Conservation (phyloP, 2,888 invertebrate species). For the Willowsia nigromaculata region DNA sequence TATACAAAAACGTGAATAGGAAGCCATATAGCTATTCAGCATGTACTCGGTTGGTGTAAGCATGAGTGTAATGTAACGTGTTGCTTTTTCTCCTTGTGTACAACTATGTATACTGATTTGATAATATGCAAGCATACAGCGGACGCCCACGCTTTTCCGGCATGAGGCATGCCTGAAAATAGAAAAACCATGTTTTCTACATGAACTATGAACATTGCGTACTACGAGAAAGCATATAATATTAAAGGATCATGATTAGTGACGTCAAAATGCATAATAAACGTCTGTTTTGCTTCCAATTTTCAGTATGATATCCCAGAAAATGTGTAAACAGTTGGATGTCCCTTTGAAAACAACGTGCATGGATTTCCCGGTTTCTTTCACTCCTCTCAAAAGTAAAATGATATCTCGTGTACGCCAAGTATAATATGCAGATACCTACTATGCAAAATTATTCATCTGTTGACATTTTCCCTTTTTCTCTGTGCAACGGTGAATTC, state of each 20-base stretch:
- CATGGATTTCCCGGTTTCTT: not conserved
- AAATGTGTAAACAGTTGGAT: constrained; percentile 67
- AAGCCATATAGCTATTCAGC: not conserved
- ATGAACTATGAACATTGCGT: not conserved
- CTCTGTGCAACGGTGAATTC: not conserved
- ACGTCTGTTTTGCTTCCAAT: constrained; percentile 47
- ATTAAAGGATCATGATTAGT: constrained; percentile 37
- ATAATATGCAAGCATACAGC: not conserved
- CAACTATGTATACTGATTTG: not conserved
- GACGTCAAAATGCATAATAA: constrained; percentile 68
- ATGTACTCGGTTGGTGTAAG: not conserved
- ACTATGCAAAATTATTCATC: not conserved
- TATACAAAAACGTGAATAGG: not conserved
- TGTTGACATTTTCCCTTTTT: constrained; percentile 11
- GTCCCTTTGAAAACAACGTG: not conserved
- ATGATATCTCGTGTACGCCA: too few relatives aligned
- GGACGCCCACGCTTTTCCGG: constrained; percentile 77
- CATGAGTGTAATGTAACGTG: not conserved
- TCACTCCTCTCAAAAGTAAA: not conserved
- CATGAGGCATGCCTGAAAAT: constrained; percentile 79
- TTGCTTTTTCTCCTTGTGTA: not conserved
- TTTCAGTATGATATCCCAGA: constrained; percentile 55
- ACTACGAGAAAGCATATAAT: too few relatives aligned
- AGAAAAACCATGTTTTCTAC: constrained; percentile 60
- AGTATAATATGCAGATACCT: too few relatives aligned